Evolutionary conservation across 1,140 invertebrate species (phyloP).

Genomic region (Diploscapter pachys): DNA sequence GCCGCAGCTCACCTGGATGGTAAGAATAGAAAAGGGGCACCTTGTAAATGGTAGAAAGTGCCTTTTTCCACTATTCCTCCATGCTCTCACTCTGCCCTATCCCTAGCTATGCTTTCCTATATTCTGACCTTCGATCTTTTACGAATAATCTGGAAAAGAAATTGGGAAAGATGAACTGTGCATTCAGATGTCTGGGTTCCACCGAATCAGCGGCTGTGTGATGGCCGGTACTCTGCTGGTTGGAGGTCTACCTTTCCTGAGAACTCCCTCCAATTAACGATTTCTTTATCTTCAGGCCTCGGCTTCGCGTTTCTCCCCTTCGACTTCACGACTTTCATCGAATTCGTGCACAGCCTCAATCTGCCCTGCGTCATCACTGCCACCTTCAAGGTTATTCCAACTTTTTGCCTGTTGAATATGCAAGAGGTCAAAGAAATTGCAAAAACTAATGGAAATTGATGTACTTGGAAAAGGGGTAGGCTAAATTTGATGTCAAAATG

Average conservation of each 20-base stretch:
- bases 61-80: too few species aligned
- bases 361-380: conserved; percentile 43
- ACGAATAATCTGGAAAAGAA: too few species aligned
- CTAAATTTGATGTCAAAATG: too few species aligned
- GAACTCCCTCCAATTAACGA: too few species aligned
- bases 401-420: not conserved
- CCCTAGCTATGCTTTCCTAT: too few species aligned
- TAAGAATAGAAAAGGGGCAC: not conserved
- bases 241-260: conserved; percentile 27
- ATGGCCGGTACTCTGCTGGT: conserved; percentile 52
- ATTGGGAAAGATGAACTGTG: too few species aligned
- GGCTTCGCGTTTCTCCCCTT: conserved; percentile 47
- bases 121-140: too few species aligned
- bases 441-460: too few species aligned
- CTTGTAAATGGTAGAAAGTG: too few species aligned
- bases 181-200: conserved; percentile 42
- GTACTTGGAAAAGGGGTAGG: too few species aligned
- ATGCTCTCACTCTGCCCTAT: too few species aligned
- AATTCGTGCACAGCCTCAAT: conserved; percentile 44
- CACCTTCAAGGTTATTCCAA: conserved; percentile 40
- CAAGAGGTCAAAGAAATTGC: not conserved
- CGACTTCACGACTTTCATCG: conserved; percentile 48
- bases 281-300: not conserved
- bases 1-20: conserved; percentile 53
- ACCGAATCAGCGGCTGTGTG: conserved; percentile 53